phyloP scores from a whole-genome alignment of 2,113 vertebrate species.

The Phainopepla nitens region DNA sequence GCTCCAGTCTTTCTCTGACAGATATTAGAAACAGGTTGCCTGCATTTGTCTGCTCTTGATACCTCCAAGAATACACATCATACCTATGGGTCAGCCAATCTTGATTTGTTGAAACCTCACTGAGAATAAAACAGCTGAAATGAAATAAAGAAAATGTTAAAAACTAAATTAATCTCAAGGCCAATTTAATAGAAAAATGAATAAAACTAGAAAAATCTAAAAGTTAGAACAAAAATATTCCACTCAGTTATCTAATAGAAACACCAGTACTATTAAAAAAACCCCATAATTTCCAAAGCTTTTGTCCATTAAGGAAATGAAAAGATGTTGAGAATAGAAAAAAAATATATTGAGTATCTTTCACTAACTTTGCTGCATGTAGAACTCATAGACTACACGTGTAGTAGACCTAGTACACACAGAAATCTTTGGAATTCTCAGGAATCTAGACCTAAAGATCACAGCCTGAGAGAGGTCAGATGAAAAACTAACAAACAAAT shows the following conservation, averaged over 20 bases:
- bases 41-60: not conserved
- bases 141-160: not conserved
- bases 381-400: not conserved
- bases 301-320: not conserved
- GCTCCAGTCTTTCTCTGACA: not conserved
- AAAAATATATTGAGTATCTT: not conserved
- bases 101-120: not conserved
- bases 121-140: not conserved
- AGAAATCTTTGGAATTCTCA: not conserved
- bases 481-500: not conserved
- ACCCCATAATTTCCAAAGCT: not conserved
- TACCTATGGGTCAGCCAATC: not conserved
- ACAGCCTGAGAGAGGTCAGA: not conserved
- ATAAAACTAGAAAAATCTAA: not conserved
- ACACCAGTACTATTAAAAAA: not conserved
- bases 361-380: not conserved
- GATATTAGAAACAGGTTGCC: not conserved
- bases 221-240: not conserved
- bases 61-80: not conserved
- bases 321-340: not conserved
- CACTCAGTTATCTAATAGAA: not conserved
- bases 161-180: not conserved
- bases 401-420: rapidly evolving
- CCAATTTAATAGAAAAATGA: not conserved
- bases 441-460: not conserved